Evolutionary conservation across 2,113 vertebrate species (phyloP).

Genomic region (Calonectris borealis): DNA sequence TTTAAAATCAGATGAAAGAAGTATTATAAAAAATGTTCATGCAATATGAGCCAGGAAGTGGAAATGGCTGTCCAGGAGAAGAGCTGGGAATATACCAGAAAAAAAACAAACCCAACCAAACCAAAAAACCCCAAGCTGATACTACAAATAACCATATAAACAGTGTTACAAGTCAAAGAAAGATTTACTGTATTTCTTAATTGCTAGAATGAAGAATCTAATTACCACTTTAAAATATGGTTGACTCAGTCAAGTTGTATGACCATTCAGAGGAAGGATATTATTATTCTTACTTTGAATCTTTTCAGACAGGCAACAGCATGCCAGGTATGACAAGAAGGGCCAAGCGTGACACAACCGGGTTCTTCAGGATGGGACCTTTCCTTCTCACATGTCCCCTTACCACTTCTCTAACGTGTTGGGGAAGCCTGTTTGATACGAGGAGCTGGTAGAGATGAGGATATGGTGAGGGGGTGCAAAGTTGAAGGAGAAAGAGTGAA

Average conservation of each 20-base stretch:
- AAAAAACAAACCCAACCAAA: neutral
- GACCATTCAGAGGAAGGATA: neutral
- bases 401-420: neutral
- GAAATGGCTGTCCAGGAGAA: conserved; percentile 30
- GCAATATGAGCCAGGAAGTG: conserved; percentile 35
- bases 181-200: neutral
- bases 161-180: neutral
- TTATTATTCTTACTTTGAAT: neutral
- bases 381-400: neutral
- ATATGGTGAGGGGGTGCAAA: neutral
- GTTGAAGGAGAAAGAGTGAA: neutral
- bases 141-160: neutral
- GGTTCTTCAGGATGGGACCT: neutral
- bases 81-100: neutral
- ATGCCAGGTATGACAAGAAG: neutral
- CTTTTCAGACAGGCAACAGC: neutral
- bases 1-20: conserved; percentile 53
- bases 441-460: neutral
- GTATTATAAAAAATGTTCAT: conserved; percentile 31
- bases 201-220: neutral
- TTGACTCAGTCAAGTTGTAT: neutral
- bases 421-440: neutral
- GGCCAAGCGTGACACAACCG: neutral
- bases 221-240: neutral
- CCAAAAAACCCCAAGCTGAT: neutral